These are phyloP conservation scores for Craniophora ligustri DNA, from an alignment of 2,888 invertebrate genomes.

Conservation along the genomic window DNA sequence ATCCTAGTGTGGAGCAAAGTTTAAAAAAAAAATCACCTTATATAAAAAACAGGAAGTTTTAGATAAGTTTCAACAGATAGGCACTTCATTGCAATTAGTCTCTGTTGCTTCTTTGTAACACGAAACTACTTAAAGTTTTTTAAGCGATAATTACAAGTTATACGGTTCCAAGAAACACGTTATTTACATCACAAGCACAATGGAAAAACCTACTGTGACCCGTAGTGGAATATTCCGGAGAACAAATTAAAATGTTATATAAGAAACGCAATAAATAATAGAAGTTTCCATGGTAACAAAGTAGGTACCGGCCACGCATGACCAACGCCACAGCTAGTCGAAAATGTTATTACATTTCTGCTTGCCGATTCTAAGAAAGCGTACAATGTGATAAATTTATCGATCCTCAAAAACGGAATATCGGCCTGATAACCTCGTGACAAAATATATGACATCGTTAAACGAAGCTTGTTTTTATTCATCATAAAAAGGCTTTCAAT, in stretches of 20 bases:
- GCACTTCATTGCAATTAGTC: background rate
- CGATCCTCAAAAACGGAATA: conserved; percentile 57
- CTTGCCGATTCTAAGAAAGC: conserved; percentile 38
- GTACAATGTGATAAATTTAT: conserved; percentile 55
- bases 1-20: too few relatives aligned
- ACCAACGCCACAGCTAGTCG: conserved; percentile 4
- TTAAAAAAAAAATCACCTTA: too few relatives aligned
- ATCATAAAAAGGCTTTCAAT: conserved; percentile 71
- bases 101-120: background rate
- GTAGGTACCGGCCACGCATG: conserved; percentile 1
- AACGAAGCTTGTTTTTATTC: conserved; percentile 67
- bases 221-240: conserved; percentile 14
- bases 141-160: conserved; percentile 8
- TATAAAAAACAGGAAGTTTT: too few relatives aligned
- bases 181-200: background rate
- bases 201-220: conserved; percentile 19
- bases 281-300: conserved; percentile 16
- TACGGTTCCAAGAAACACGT: background rate
- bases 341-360: conserved; percentile 26
- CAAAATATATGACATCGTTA: conserved; percentile 72
- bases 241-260: conserved; percentile 16
- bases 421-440: conserved; percentile 60
- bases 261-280: conserved; percentile 17
- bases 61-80: background rate
- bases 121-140: conserved; percentile 14